Percentiles rank a stretch among this genome's conserved stretches.
Evolutionary conservation across 2,113 vertebrate species (phyloP).

Genomic region (Excalfactoria chinensis): DNA sequence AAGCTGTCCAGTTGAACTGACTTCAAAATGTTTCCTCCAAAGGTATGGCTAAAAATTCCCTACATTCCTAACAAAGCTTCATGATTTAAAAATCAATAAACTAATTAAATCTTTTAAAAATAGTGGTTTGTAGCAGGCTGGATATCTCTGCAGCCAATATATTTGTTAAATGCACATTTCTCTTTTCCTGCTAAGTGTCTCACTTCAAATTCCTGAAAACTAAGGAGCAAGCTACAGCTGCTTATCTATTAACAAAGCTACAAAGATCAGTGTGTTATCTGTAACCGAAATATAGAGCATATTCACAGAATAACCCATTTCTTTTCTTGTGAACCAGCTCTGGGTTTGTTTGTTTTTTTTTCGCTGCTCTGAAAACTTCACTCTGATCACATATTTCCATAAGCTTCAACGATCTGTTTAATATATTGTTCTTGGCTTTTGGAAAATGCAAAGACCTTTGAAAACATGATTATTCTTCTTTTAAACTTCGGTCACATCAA

Average conservation of each 20-base stretch:
- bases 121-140: background rate
- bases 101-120: background rate
- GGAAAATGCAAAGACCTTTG: background rate
- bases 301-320: background rate
- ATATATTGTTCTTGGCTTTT: background rate
- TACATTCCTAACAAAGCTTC: background rate
- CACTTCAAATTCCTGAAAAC: background rate
- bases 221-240: background rate
- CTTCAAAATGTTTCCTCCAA: background rate
- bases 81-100: background rate
- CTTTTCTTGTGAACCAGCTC: background rate
- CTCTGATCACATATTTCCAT: background rate
- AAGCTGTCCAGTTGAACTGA: background rate
- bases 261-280: background rate
- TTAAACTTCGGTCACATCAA: background rate
- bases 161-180: background rate
- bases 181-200: background rate
- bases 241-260: background rate
- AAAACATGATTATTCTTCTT: background rate
- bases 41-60: background rate
- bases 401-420: background rate
- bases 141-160: background rate
- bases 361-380: background rate
- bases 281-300: background rate
- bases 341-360: background rate